Conservation (phyloP, 2,888 invertebrate species). For the Volucella inflata region DNA sequence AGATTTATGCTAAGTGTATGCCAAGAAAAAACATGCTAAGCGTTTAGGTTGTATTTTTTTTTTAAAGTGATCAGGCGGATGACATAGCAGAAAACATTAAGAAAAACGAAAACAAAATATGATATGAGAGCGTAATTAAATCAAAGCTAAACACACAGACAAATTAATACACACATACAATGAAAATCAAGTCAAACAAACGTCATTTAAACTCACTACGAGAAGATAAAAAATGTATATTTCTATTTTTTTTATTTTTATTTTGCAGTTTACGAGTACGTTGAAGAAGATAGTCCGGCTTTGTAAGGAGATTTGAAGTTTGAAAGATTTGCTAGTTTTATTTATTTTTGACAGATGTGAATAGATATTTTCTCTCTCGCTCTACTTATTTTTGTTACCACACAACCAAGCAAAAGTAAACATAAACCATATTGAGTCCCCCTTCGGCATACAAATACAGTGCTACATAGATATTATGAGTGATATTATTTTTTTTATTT, state of each 20-base stretch:
- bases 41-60: conserved; percentile 23
- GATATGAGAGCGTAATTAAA: conserved; percentile 54
- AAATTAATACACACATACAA: conserved; percentile 2
- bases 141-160: conserved; percentile 57
- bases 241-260: conserved; percentile 24
- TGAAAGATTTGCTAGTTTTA: conserved; percentile 16
- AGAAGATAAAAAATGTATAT: conserved; percentile 41
- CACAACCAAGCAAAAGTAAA: conserved; percentile 73
- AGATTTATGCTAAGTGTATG: conserved; percentile 60
- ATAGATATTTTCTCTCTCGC: conserved; percentile 13
- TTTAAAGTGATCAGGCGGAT: conserved; percentile 48
- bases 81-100: conserved; percentile 46
- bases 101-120: conserved; percentile 51
- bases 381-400: conserved; percentile 63
- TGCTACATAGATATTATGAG: conserved; percentile 63
- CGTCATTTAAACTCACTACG: conserved; percentile 65
- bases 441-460: conserved; percentile 73
- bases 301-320: conserved; percentile 53
- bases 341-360: conserved; percentile 56
- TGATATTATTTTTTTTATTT: conserved; percentile 46
- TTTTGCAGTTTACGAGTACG: conserved; percentile 28
- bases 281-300: conserved; percentile 66
- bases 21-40: conserved; percentile 59
- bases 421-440: conserved; percentile 75
- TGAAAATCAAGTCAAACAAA: conserved; percentile 22